Conservation (phyloP, 92 coral and sea anemone genomes). For the Paragorgia papillata region DNA sequence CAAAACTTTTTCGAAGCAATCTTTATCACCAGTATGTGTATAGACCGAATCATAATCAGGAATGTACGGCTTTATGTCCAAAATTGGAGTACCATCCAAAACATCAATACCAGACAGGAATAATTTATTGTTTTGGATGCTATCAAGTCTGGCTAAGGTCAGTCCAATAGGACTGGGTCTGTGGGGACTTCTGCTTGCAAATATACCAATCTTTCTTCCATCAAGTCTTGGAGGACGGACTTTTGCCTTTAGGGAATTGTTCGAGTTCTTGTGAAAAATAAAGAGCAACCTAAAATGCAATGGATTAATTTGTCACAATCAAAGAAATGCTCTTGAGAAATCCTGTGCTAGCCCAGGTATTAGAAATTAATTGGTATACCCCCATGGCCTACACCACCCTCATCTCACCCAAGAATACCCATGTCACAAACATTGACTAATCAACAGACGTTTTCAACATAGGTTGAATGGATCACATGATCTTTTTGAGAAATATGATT, state of each 20-base stretch:
- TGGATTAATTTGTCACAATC: not conserved
- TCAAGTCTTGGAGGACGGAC: slow-evolving; percentile 70
- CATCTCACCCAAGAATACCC: too few relatives aligned
- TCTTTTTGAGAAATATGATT: too few relatives aligned
- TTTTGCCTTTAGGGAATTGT: slow-evolving; percentile 58
- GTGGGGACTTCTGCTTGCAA: slow-evolving; percentile 72
- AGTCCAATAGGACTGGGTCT: slow-evolving; percentile 75
- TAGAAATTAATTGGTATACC: too few relatives aligned
- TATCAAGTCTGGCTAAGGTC: slow-evolving; percentile 61
- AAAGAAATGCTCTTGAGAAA: too few relatives aligned
- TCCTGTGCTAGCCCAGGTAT: too few relatives aligned
- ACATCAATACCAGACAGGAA: slow-evolving; percentile 65
- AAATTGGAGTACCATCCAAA: slow-evolving; percentile 69
- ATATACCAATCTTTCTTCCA: slow-evolving; percentile 66
- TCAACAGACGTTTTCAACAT: too few relatives aligned
- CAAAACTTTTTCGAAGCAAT: not conserved
- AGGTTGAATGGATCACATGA: too few relatives aligned
- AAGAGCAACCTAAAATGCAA: slow-evolving; percentile 58
- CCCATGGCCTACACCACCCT: too few relatives aligned
- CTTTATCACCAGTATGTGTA: not conserved
- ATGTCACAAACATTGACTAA: too few relatives aligned
- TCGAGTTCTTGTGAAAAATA: slow-evolving; percentile 65
- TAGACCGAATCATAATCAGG: slow-evolving; percentile 56
- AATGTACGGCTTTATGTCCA: slow-evolving; percentile 67
- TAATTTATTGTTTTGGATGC: slow-evolving; percentile 52